Evolutionary conservation across 2,888 invertebrate species (phyloP).

Genomic region (Ectemnius lituratus): DNA sequence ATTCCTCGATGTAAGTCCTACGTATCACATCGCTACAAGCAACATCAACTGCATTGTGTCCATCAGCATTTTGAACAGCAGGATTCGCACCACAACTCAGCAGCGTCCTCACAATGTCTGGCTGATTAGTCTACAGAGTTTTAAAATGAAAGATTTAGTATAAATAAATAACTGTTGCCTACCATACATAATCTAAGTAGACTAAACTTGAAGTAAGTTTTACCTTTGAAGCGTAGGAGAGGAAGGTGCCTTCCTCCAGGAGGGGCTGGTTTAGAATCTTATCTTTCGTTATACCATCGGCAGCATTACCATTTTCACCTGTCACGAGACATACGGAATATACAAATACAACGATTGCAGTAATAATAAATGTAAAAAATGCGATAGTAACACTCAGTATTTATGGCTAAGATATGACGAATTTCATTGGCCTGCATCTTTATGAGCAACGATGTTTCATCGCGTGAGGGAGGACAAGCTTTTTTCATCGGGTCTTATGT

Average conservation of each 20-base stretch:
- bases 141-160: constrained; percentile 7
- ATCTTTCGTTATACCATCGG: constrained; percentile 75
- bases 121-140: constrained; percentile 77
- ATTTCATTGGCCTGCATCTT: too few species aligned
- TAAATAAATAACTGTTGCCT: background rate
- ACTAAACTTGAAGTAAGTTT: constrained; percentile 19
- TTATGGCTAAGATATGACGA: too few species aligned
- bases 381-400: too few species aligned
- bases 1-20: constrained; percentile 81
- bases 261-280: constrained; percentile 78
- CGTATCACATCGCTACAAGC: constrained; percentile 78
- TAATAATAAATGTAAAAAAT: too few species aligned
- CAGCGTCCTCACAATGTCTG: constrained; percentile 81
- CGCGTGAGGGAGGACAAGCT: too few species aligned
- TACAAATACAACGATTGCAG: too few species aligned
- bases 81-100: constrained; percentile 82
- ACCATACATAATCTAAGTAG: background rate
- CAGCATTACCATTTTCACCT: constrained; percentile 75
- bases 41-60: constrained; percentile 80
- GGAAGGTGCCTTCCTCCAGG: constrained; percentile 79
- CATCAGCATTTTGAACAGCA: constrained; percentile 79
- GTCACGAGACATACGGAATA: background rate
- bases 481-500: background rate
- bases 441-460: too few species aligned
- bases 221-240: constrained; percentile 81